Evolutionary conservation across 2,113 vertebrate species (phyloP), one percentile per base, ranked within the genome.

Genomic region (Pelobates fuscus): DNA sequence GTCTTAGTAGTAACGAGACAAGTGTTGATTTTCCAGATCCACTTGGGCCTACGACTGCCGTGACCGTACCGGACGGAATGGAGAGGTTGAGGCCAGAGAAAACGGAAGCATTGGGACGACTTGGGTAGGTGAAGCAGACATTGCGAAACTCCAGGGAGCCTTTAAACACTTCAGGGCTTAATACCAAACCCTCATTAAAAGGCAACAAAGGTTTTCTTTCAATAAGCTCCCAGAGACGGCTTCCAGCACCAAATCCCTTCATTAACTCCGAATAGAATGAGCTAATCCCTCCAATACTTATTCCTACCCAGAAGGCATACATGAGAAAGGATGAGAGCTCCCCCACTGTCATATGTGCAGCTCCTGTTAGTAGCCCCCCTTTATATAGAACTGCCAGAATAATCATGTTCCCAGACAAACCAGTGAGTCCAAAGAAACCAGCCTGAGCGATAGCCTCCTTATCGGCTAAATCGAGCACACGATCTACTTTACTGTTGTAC

Each of bases 271-370:
- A 95, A 85, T 98, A 99, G 87, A 99, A 99, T 0, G 97, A 94
- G 84, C 95, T 98, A 65, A 99, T 80, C 73, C 97, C 97, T 95
- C 93, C 91, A 37, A 99, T 89, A 84, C 97, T 98, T 85, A 99
- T 70, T 86, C 97, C 97, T 63, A 99, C 95, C 97, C 97, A 99
- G 88, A 98, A 95, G 72, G 97, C 93, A 82, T 99, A 99, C 95
- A 99, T 94, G 24, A 99, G 90, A 87, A 99, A 99, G 18, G 96
- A 94, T 7, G 96, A 96, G 68, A 98, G 94, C 84, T 98, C 94
- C 44, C 97, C 97, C 62, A 99, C 91, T 0, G 94, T 98, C 94
- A 99, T 95, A 78, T 95, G 91, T 60, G 97, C 93, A 59, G 75
- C 92, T 75, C 93, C 92, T 89, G 94, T 95, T 77, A 99, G 83